phyloP scores from a whole-genome alignment of 2,888 invertebrate species.

The Synanthedon myopaeformis region DNA sequence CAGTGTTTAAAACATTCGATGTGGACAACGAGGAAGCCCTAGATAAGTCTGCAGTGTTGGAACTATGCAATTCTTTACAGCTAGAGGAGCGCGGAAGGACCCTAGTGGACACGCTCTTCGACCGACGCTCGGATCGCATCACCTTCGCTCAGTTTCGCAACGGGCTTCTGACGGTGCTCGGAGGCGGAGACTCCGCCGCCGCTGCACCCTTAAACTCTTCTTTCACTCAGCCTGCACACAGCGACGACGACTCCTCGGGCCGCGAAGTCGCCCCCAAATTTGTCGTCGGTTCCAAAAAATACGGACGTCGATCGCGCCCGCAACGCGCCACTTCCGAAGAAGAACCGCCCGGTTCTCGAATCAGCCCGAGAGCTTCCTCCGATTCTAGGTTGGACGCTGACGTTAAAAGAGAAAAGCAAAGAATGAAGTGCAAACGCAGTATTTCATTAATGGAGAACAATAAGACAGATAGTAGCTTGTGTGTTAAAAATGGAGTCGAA shows the following conservation, averaged over 20 bases:
- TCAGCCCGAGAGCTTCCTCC: slow-evolving; percentile 38
- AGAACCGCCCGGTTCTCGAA: slow-evolving; percentile 26
- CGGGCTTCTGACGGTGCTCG: slow-evolving; percentile 78
- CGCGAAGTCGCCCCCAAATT: slow-evolving; percentile 80
- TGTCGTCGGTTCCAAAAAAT: slow-evolving; percentile 80
- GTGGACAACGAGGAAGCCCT: slow-evolving; percentile 76
- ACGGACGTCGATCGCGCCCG: slow-evolving; percentile 79
- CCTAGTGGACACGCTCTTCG: slow-evolving; percentile 72
- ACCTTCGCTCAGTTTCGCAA: slow-evolving; percentile 83
- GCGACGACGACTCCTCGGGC: slow-evolving; percentile 72
- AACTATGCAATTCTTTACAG: slow-evolving; percentile 81
- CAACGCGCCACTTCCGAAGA: slow-evolving; percentile 29
- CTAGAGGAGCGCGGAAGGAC: slow-evolving; percentile 78
- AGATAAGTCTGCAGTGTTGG: slow-evolving; percentile 74
- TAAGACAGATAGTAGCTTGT: background rate
- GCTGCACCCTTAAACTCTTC: slow-evolving; percentile 4
- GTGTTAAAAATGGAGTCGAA: slow-evolving; percentile 5
- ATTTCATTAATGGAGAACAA: slow-evolving; percentile 3
- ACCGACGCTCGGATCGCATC: slow-evolving; percentile 52
- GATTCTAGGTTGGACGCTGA: slow-evolving; percentile 41
- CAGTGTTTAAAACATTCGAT: slow-evolving; percentile 85
- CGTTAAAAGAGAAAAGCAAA: slow-evolving; percentile 1
- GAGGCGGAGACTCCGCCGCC: slow-evolving; percentile 62
- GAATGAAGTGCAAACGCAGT: slow-evolving; percentile 5
- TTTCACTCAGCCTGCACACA: slow-evolving; percentile 14